Evolutionary conservation across 2,113 vertebrate genomes (phyloP).

Genomic region (Pluvianellus socialis): DNA sequence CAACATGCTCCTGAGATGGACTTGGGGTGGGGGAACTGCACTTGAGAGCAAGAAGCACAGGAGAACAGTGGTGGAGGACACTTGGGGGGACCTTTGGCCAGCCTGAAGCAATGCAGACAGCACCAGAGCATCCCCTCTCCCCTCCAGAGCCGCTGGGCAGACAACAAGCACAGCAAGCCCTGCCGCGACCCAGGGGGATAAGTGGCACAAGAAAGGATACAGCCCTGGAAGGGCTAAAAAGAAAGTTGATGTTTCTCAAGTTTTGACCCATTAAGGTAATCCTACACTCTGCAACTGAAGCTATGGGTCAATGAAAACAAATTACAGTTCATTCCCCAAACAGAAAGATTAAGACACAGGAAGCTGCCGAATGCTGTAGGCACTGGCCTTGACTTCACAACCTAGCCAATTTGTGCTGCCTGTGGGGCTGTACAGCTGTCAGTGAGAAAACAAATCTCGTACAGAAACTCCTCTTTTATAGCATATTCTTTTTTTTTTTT

Average conservation of each 20-base stretch:
- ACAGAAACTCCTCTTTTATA: background rate
- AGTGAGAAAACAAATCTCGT: background rate
- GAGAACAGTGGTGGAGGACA: background rate
- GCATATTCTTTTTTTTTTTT: background rate
- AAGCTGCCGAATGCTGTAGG: conserved; percentile 23
- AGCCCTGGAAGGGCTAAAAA: background rate
- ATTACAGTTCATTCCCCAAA: conserved; percentile 49
- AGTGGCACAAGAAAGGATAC: background rate
- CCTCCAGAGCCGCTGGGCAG: background rate
- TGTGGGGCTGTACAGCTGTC: conserved; percentile 37
- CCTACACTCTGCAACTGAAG: conserved; percentile 45
- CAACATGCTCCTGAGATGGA: background rate
- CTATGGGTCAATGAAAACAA: conserved; percentile 69
- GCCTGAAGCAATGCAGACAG: too few species aligned
- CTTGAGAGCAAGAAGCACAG: background rate
- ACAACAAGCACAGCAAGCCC: accelerated
- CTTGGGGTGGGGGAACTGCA: background rate
- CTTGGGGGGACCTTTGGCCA: background rate
- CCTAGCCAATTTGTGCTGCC: conserved; percentile 40
- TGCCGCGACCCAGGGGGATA: background rate
- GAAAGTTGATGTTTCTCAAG: background rate
- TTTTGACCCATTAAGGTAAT: conserved; percentile 57
- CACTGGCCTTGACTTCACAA: conserved; percentile 41
- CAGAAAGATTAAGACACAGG: conserved; percentile 55
- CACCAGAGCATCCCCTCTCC: background rate